phyloP scores from a whole-genome alignment of 2,888 invertebrate species.

The Labia minor region DNA sequence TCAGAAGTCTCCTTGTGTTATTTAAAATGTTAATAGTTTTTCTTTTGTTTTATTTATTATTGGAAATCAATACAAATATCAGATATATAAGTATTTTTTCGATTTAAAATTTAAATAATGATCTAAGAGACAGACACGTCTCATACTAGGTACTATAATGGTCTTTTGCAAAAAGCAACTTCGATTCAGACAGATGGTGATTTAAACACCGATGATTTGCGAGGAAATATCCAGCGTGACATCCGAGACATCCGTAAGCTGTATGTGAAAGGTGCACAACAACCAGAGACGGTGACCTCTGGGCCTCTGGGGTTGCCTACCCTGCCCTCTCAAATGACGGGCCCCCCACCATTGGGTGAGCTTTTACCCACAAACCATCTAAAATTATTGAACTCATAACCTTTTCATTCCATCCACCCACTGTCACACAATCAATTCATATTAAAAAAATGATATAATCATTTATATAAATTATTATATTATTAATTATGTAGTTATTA shows the following conservation, averaged over 20 bases:
- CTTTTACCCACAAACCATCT: background rate
- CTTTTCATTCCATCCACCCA: background rate
- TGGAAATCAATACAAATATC: too few relatives aligned
- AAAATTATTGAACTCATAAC: background rate
- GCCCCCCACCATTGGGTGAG: slow-evolving; percentile 4
- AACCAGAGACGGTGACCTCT: background rate
- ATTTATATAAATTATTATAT: background rate
- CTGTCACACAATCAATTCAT: background rate
- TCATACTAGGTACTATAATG: background rate
- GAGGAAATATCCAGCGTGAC: background rate
- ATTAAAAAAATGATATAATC: background rate
- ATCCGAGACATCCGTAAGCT: background rate
- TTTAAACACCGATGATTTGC: background rate
- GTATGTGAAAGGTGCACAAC: background rate
- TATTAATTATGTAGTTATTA: background rate
- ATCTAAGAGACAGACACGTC: too few relatives aligned
- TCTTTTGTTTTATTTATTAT: too few relatives aligned
- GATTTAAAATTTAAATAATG: too few relatives aligned
- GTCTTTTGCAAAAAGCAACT: background rate
- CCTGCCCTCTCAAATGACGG: background rate
- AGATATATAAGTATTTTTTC: too few relatives aligned
- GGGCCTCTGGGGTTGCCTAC: background rate
- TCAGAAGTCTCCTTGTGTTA: too few relatives aligned
- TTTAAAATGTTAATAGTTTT: too few relatives aligned
- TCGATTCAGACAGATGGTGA: background rate